These are phyloP conservation scores for Dryoscopus gambensis DNA, from an alignment of 2,113 vertebrate species.

Conservation along the genomic window DNA sequence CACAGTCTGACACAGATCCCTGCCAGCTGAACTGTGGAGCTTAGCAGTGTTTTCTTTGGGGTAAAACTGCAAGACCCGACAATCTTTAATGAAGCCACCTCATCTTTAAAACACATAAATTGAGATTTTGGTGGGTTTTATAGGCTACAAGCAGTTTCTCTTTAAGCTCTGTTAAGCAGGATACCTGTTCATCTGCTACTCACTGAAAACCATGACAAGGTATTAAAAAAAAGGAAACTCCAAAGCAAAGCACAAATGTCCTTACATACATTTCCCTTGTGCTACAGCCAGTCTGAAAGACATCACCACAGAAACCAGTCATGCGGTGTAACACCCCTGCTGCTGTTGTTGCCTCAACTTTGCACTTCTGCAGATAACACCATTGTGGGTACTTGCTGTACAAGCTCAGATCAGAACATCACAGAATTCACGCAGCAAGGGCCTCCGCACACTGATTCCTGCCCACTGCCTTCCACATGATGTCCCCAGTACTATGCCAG, in stretches of 20 bases:
- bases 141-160: background rate
- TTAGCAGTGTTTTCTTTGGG: background rate
- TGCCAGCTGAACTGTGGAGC: background rate
- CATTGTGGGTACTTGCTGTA: background rate
- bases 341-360: background rate
- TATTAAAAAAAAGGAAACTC: background rate
- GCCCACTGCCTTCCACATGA: background rate
- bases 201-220: background rate
- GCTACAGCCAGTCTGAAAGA: background rate
- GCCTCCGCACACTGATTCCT: background rate
- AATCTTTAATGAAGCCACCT: background rate
- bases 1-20: fast-evolving
- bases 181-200: background rate
- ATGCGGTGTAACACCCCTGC: background rate
- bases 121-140: background rate
- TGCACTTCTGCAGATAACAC: background rate
- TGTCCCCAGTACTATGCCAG: background rate
- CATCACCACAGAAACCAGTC: background rate
- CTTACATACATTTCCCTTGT: background rate
- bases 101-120: background rate
- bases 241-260: background rate
- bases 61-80: background rate
- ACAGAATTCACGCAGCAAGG: background rate
- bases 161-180: background rate
- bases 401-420: background rate